Percentiles rank a stretch among this genome's conserved stretches.
phyloP scores from a whole-genome alignment of 1,140 invertebrate genomes.

The Steinernema khuongi region DNA sequence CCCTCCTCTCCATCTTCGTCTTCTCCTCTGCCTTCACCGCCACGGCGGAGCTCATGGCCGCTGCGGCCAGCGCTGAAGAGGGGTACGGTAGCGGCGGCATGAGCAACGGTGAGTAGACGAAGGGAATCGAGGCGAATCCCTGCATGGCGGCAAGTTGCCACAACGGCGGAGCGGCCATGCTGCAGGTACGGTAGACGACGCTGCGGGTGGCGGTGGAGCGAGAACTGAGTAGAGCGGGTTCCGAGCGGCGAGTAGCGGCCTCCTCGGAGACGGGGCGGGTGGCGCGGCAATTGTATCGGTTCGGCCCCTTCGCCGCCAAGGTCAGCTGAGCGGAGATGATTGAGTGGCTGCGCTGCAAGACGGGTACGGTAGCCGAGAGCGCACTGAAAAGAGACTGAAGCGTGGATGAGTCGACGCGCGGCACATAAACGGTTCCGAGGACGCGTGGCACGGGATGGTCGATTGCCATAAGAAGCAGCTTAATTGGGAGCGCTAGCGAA shows the following conservation, averaged over 20 bases:
- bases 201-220: too few species aligned
- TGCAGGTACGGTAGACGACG: background rate
- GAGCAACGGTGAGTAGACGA: background rate
- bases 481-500: background rate
- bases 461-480: background rate
- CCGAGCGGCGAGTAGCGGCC: background rate
- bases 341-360: background rate
- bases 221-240: background rate
- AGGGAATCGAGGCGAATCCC: background rate
- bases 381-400: background rate
- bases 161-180: background rate
- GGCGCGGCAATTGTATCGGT: background rate
- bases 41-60: background rate
- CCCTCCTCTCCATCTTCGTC: background rate
- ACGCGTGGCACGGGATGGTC: background rate
- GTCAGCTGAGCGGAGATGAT: background rate
- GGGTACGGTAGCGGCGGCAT: background rate
- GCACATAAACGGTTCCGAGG: background rate
- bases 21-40: too few species aligned
- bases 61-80: background rate
- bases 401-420: too few species aligned
- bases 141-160: slow-evolving; percentile 11
- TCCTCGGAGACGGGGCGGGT: background rate
- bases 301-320: slow-evolving; percentile 15
- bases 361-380: background rate